Percentiles rank a stretch among this genome's conserved stretches.
Conservation (phyloP, 2,888 invertebrate genomes). For the Euclidia mi region DNA sequence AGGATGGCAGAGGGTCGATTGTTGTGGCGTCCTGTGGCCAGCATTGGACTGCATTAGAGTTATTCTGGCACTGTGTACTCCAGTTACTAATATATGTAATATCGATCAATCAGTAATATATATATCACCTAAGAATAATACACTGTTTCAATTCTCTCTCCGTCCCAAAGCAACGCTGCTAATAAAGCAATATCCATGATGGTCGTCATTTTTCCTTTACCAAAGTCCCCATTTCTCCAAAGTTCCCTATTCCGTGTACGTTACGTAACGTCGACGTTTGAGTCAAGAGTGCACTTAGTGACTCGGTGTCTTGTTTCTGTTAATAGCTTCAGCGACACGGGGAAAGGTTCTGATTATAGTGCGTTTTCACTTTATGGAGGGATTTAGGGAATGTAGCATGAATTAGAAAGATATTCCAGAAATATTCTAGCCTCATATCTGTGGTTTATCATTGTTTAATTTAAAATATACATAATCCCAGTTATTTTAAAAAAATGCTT, state of each 20-base stretch:
- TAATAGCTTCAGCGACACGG: conserved; percentile 45
- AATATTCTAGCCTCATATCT: too few relatives aligned
- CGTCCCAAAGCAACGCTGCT: background rate
- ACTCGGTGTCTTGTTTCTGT: conserved; percentile 46
- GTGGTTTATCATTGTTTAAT: too few relatives aligned
- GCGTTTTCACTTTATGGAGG: conserved; percentile 21
- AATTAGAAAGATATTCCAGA: too few relatives aligned
- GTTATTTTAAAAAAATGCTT: too few relatives aligned
- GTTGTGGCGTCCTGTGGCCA: too few relatives aligned
- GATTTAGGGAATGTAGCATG: conserved; percentile 1
- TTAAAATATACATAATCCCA: too few relatives aligned
- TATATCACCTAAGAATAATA: conserved; percentile 1
- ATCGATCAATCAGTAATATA: background rate
- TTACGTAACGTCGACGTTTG: conserved; percentile 31
- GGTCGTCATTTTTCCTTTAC: conserved; percentile 7
- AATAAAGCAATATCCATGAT: conserved; percentile 17
- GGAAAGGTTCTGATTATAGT: conserved; percentile 39
- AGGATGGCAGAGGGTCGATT: too few relatives aligned
- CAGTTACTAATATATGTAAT: too few relatives aligned
- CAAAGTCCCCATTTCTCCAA: conserved; percentile 20
- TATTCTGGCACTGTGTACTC: too few relatives aligned
- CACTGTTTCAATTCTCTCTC: conserved; percentile 6
- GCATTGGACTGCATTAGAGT: too few relatives aligned
- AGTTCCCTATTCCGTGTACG: conserved; percentile 13
- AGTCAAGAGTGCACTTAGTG: conserved; percentile 51